phyloP scores from a whole-genome alignment of 2,113 vertebrate species.

The Lampris incognitus region DNA sequence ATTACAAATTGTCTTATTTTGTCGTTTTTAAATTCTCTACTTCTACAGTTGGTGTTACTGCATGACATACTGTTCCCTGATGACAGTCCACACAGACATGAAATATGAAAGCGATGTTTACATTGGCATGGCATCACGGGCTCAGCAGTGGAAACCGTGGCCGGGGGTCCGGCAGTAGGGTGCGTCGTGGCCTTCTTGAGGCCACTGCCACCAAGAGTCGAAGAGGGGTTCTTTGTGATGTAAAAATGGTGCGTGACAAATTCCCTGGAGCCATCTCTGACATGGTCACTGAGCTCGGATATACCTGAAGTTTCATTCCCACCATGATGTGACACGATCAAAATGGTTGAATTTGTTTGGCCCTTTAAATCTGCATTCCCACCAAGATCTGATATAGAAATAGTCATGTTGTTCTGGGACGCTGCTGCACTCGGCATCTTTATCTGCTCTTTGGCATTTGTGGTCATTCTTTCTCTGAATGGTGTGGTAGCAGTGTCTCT shows the following conservation, averaged over 20 bases:
- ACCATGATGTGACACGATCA: constrained; percentile 14
- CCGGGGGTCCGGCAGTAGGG: constrained; percentile 25
- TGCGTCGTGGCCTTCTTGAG: constrained; percentile 30
- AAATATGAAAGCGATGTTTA: constrained; percentile 73
- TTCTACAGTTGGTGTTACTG: constrained; percentile 66
- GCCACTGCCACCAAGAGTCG: background rate
- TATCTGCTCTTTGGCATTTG: constrained; percentile 2
- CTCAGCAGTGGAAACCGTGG: constrained; percentile 7
- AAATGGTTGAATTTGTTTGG: background rate
- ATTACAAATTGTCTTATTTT: constrained; percentile 15
- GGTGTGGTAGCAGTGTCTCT: background rate
- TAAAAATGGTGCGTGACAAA: constrained; percentile 10
- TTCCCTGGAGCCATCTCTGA: constrained; percentile 6
- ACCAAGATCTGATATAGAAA: background rate
- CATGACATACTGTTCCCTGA: constrained; percentile 87
- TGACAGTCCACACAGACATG: constrained; percentile 83
- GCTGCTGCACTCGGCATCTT: background rate
- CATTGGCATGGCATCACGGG: constrained; percentile 72
- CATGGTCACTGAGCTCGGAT: background rate
- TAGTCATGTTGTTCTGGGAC: background rate
- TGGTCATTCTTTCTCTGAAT: background rate
- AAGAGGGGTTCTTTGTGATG: constrained; percentile 39
- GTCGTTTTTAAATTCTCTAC: constrained; percentile 62
- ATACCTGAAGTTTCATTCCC: constrained; percentile 9
- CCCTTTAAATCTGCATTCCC: background rate